Percentiles rank a stretch among this genome's conserved stretches.
Conservation (phyloP, 2,113 vertebrate genomes). For the Microcebus jonahi region DNA sequence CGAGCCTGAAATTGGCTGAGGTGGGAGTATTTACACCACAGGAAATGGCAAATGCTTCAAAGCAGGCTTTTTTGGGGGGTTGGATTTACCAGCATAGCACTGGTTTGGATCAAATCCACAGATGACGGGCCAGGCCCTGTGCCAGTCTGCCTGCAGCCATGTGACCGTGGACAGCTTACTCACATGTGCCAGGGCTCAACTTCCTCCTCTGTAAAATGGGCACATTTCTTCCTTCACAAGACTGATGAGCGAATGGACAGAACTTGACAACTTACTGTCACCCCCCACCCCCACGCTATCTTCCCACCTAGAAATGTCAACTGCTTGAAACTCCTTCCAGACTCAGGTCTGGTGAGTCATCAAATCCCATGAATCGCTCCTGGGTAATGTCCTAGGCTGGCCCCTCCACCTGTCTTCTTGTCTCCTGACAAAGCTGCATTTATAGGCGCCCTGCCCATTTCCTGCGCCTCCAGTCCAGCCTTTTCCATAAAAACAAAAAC, state of each 20-base stretch:
- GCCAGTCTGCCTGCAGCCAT: neutral
- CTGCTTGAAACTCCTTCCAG: neutral
- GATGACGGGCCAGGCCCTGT: rapidly evolving
- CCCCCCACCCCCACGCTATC: too few species aligned
- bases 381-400: neutral
- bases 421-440: neutral
- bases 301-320: neutral
- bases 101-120: neutral
- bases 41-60: neutral
- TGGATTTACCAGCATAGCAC: neutral
- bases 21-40: neutral
- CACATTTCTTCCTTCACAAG: neutral
- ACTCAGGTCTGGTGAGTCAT: neutral
- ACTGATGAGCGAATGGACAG: neutral
- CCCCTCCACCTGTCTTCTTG: rapidly evolving
- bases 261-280: neutral
- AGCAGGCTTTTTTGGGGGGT: neutral
- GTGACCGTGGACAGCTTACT: neutral
- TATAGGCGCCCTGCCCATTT: neutral
- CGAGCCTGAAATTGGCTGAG: neutral
- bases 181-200: neutral
- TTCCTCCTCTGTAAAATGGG: neutral
- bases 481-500: neutral
- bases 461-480: neutral
- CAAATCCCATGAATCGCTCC: neutral